Percentiles rank a stretch among this genome's conserved stretches.
phyloP scores from a whole-genome alignment of 2,797 vertebrate genomes.

The Coreius guichenoti region DNA sequence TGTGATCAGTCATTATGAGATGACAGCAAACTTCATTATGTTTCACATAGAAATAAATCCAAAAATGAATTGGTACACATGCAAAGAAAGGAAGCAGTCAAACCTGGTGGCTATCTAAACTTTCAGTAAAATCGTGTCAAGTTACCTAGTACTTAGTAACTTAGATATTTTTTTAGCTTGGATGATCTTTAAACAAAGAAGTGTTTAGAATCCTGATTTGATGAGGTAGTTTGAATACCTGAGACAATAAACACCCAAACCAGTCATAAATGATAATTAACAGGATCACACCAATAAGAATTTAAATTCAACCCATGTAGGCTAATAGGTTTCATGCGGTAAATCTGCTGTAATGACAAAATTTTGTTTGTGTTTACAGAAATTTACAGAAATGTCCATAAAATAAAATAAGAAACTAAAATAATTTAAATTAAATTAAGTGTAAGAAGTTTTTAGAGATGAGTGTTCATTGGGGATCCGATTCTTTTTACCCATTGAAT shows the following conservation, averaged over 20 bases:
- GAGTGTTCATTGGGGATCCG: not conserved
- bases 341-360: too few relatives aligned
- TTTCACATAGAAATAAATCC: not conserved
- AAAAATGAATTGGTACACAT: not conserved
- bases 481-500: not conserved
- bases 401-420: not conserved
- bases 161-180: not conserved
- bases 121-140: not conserved
- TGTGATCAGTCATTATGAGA: slow-evolving; percentile 2
- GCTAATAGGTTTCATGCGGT: not conserved
- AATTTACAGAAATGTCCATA: not conserved
- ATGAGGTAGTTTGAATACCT: not conserved
- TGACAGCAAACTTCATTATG: not conserved
- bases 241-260: not conserved
- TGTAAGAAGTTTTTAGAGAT: not conserved
- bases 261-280: too few relatives aligned
- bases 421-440: not conserved
- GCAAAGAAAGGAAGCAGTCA: not conserved
- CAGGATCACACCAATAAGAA: too few relatives aligned
- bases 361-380: too few relatives aligned
- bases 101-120: not conserved
- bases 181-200: not conserved
- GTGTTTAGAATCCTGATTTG: not conserved
- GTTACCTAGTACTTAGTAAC: not conserved
- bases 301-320: too few relatives aligned